These are phyloP conservation scores for Doryteuthis pealeii DNA, from an alignment of 1,140 invertebrate species.

Conservation along the genomic window DNA sequence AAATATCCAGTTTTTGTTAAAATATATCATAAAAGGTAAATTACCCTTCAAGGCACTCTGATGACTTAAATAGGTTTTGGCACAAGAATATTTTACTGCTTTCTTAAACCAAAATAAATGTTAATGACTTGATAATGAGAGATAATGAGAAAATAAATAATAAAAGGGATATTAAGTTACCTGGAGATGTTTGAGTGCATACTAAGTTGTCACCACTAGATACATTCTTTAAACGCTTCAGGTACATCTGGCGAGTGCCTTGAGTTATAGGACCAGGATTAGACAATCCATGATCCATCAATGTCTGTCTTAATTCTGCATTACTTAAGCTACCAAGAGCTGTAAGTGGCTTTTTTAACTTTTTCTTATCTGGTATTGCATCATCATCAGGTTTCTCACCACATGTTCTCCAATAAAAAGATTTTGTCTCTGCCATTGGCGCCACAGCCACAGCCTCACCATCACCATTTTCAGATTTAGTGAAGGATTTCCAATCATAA, in stretches of 20 bases:
- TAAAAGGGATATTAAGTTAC: neutral
- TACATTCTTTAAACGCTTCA: neutral
- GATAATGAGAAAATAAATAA: too few species aligned
- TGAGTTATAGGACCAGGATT: neutral
- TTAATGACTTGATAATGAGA: too few species aligned
- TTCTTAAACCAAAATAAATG: too few species aligned
- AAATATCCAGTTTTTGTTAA: too few species aligned
- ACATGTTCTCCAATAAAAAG: neutral
- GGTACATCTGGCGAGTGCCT: neutral
- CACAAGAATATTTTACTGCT: too few species aligned
- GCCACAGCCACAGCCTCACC: too few species aligned
- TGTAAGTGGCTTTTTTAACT: neutral
- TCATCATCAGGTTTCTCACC: neutral
- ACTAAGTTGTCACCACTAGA: neutral
- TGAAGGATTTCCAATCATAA: conserved; percentile 43
- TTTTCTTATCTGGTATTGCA: neutral
- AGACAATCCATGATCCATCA: neutral
- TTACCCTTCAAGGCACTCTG: too few species aligned
- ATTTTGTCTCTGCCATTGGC: too few species aligned
- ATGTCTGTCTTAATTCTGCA: neutral
- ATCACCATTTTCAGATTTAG: neutral
- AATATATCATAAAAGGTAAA: too few species aligned
- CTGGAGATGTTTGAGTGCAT: neutral
- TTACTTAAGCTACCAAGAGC: neutral
- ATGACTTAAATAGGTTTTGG: too few species aligned